Base-by-base conservation (phyloP, 2,888 invertebrate genomes). In the Apodemia zela region DNA sequence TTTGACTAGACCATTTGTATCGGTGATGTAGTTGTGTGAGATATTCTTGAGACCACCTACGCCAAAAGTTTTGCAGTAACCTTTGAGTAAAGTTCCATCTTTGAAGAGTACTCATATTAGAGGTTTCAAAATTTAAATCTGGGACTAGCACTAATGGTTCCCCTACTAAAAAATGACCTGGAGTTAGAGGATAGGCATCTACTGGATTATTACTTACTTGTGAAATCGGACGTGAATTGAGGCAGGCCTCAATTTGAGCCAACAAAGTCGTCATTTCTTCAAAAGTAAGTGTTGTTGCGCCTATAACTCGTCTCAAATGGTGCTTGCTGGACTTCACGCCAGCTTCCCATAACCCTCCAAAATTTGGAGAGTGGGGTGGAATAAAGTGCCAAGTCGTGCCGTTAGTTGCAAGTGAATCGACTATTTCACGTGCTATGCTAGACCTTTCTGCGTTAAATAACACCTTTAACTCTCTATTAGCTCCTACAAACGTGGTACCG, bases 401-500 rank as follows among this genome's bases (percentile, higher is more conserved):
- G 10, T 45, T 45, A 6, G n/a, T 45, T 45, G 45, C 45, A 45
- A 45, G n/a, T n/a, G n/a, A 45, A 6, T 45, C 45, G 13, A n/a
- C 45, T 45, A n/a, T 45, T 45, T 45, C n/a, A 45, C 10, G 45
- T 45, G 45, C 45, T n/a, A 45, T 45, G 45, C 45, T 45, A n/a
- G n/a, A 45, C 45, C n/a, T 45, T 45, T 45, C 45, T 6, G 45
- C 45, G 6, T 45, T 45, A 17, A 63, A 63, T 59, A 65, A 47
- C 0, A 25, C 7, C 3, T 35, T 38, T 13, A 69, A 38, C 35
- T 67, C 65, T 2, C 61, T 33, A 11, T 35, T 2, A 10, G 67
- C 69, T 0, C 67, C 68, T 21, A 68, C 59, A 62, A 69, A 70
- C 42, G 63, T 70, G 6, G 65, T 67, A 47, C 66, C 68, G 15